A percentile compares a stretch with the other conserved stretches of the same genome.
These are phyloP conservation scores for Cygnus olor DNA, from an alignment of 2,797 vertebrate genomes.

Conservation along the genomic window DNA sequence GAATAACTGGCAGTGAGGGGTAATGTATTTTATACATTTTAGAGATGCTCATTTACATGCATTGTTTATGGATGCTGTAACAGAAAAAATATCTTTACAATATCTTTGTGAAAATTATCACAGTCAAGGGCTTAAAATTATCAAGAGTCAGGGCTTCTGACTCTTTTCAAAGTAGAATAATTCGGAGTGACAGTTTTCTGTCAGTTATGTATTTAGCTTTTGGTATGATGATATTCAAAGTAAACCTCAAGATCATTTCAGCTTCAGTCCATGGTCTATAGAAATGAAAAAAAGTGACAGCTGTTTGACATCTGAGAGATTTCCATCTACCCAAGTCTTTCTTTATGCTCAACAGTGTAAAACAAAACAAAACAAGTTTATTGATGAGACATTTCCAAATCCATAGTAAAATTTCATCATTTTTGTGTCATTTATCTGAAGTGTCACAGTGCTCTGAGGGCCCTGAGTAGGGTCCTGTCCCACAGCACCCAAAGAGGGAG, in stretches of 20 bases:
- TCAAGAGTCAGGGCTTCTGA: not conserved
- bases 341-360: not conserved
- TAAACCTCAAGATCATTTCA: not conserved
- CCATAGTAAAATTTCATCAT: not conserved
- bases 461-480: not conserved
- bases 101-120: not conserved
- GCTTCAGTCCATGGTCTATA: not conserved
- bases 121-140: too few relatives aligned
- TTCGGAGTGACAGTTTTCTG: not conserved
- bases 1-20: not conserved
- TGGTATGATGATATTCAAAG: not conserved
- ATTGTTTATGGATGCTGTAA: not conserved
- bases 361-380: not conserved
- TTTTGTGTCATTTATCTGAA: not conserved
- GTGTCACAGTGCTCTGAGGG: not conserved
- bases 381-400: not conserved
- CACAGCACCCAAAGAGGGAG: not conserved
- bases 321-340: not conserved
- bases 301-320: not conserved
- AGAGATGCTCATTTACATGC: not conserved
- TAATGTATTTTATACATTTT: not conserved
- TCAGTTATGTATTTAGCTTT: not conserved
- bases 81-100: not conserved
- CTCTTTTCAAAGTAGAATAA: not conserved
- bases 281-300: not conserved